phyloP scores from a whole-genome alignment of 2,797 vertebrate species.

The Merluccius polli region DNA sequence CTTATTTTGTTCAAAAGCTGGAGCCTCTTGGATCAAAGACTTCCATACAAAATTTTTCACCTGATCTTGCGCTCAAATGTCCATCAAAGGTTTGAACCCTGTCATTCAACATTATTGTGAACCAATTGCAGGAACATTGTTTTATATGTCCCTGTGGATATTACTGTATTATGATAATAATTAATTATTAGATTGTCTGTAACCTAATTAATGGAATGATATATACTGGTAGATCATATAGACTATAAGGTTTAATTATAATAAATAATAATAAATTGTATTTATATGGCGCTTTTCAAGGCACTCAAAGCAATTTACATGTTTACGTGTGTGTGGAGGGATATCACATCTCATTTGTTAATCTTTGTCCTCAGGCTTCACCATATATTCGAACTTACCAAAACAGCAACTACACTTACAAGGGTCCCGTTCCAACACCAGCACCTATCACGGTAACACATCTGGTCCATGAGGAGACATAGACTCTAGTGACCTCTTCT shows the following conservation, averaged over 20 bases:
- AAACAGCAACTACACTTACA: constrained; percentile 79
- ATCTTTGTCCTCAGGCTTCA: constrained; percentile 53
- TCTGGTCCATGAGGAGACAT: background rate
- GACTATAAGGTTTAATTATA: background rate
- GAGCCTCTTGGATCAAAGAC: constrained; percentile 81
- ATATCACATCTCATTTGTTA: background rate
- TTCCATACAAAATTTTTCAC: constrained; percentile 57
- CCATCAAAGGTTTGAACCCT: constrained; percentile 73
- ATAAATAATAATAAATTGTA: background rate
- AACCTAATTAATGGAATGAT: background rate
- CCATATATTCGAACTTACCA: constrained; percentile 78
- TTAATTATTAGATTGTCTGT: background rate
- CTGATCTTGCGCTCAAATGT: constrained; percentile 65
- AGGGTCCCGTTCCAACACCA: constrained; percentile 55
- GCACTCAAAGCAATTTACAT: background rate
- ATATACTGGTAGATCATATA: background rate
- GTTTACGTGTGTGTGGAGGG: background rate
- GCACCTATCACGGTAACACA: constrained; percentile 68
- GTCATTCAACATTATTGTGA: background rate
- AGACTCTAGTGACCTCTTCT: background rate
- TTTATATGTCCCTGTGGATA: background rate
- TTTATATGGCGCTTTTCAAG: background rate
- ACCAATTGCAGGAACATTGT: background rate
- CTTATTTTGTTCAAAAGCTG: constrained; percentile 67
- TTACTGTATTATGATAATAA: background rate